Evolutionary conservation across 2,797 vertebrate genomes (phyloP), one percentile per base, ranked within the genome.

Genomic region (Denticeps clupeoides): DNA sequence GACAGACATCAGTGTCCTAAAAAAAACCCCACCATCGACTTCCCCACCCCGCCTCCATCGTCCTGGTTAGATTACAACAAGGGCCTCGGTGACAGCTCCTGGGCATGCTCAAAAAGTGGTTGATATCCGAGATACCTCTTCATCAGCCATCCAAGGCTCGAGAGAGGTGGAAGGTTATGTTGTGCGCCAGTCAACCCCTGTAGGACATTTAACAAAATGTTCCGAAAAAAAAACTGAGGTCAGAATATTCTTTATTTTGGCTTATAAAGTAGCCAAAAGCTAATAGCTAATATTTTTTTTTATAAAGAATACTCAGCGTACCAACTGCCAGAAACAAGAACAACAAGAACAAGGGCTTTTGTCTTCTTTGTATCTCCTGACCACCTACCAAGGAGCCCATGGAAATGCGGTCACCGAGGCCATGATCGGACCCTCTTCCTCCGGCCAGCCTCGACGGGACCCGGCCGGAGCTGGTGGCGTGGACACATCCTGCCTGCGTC

Each of bases 41-140:
- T 37, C 29, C 31, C 23, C 31, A 51, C 58, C 59, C 69, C 68
- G 65, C 54, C 64, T 56, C 60, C 65, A 64, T 57, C 73, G 69
- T 75, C 76, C 82, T 74, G 73, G 82, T 81, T 75, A 80, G 77
- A 82, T 85, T 80, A 80, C 76, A 81, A 68, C 72, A 71, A 78
- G 71, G 68, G 59, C 59, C 53, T 67, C 74, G 80, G 73, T 78
- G 81, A 83, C 79, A 82, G 79, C 76, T 75, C 70, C 65, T 66
- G 74, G 75, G 69, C 74, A 72, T 60, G 75, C 74, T 67, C 43
- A 72, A 77, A 68, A 75, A 79, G 73, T 21, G 58, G 66, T 56
- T 76, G 80, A 82, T 81, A 84, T 75, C 72, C 24, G 78, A 84
- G 81, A 78, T 60, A 58, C 52, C 56, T 64, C 67, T 56, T 56